phyloP scores from a whole-genome alignment of 2,797 vertebrate species.

The Eospalax fontanierii region DNA sequence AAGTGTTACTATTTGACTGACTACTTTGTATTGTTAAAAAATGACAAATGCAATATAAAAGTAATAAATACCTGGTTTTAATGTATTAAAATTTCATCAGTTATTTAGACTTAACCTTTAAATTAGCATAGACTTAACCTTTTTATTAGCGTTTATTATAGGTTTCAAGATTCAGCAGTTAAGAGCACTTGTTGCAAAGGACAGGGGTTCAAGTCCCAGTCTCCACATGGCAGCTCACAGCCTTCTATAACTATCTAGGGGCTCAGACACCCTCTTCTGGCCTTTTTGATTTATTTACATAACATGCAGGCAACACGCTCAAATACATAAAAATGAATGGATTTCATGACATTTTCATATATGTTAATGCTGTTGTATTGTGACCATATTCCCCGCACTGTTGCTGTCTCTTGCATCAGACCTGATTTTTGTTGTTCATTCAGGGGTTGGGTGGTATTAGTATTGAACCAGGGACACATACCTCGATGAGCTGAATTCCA shows the following conservation, averaged over 20 bases:
- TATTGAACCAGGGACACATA: neutral
- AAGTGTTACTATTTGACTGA: slow-evolving; percentile 76
- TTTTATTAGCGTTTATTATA: neutral
- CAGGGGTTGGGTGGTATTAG: neutral
- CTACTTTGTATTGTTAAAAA: slow-evolving; percentile 85
- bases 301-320: too few relatives aligned
- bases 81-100: slow-evolving; percentile 63
- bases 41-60: slow-evolving; percentile 80
- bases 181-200: too few relatives aligned
- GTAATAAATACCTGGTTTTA: slow-evolving; percentile 65
- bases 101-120: slow-evolving; percentile 65
- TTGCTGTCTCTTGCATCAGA: neutral
- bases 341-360: neutral
- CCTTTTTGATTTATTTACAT: too few relatives aligned
- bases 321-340: too few relatives aligned
- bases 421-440: neutral
- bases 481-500: neutral
- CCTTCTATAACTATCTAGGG: too few relatives aligned
- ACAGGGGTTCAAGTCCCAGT: too few relatives aligned
- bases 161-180: too few relatives aligned
- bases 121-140: too few relatives aligned
- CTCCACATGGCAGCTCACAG: too few relatives aligned
- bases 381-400: too few relatives aligned
- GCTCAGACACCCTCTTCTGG: too few relatives aligned
- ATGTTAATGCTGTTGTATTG: neutral